phyloP scores from a whole-genome alignment of 1,140 invertebrate species.

The Oedothorax gibbosus region DNA sequence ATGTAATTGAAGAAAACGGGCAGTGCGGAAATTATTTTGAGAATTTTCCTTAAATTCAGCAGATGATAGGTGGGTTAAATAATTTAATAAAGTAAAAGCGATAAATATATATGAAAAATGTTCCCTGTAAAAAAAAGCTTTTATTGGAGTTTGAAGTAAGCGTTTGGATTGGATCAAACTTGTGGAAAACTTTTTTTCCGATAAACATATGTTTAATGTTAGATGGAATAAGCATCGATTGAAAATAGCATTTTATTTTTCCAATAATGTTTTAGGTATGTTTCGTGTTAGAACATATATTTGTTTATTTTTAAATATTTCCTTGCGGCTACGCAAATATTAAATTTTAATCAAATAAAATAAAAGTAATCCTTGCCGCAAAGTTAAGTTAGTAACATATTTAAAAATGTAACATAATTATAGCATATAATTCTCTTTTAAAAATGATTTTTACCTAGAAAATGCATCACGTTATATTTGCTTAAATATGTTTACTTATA shows the following conservation, averaged over 20 bases:
- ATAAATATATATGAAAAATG: background rate
- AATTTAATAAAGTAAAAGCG: conserved; percentile 7
- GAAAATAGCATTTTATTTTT: conserved; percentile 28
- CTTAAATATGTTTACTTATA: no score
- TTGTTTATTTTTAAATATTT: no score
- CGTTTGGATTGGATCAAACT: conserved; percentile 32
- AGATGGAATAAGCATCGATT: conserved; percentile 35
- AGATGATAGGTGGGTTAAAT: background rate
- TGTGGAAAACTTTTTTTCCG: conserved; percentile 22
- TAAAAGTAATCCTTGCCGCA: no score
- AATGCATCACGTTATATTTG: no score
- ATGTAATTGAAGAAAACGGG: conserved; percentile 43
- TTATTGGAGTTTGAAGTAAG: conserved; percentile 43
- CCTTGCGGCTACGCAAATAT: no score
- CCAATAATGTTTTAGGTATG: background rate
- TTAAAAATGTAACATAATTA: no score
- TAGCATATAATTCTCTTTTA: no score
- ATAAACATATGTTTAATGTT: conserved; percentile 36
- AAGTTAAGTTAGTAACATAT: no score
- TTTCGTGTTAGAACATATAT: background rate
- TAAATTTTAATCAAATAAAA: no score
- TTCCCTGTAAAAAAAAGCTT: conserved; percentile 4
- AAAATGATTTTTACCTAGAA: no score
- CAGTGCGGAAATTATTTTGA: conserved; percentile 18
- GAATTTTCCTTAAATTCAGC: conserved; percentile 13